Base-by-base conservation (phyloP, 2,888 invertebrate species). In the Hemistola chrysoprasaria region DNA sequence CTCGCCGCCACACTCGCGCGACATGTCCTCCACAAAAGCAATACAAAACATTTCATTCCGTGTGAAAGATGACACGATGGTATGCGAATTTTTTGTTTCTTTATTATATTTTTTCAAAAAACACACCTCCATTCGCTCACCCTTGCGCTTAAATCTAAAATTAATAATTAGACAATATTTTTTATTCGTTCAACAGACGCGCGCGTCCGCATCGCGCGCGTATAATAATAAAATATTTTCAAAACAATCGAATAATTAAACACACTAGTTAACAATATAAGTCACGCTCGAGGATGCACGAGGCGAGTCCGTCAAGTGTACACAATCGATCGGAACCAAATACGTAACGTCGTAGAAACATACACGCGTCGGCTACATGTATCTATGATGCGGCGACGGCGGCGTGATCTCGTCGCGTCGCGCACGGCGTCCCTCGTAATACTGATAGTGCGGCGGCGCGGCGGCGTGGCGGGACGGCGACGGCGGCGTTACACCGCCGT, bases 401-500 rank as follows among this genome's bases (percentile, higher is more conserved):
- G 71, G 77, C 77, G 71, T 65, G 56, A 63, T 64, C 65, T 63
- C 63, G 62, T 28, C 57, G 69, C 60, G 60, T 53, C 59, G 58
- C 51, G 57, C 53, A 58, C 52, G 56, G 55, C 59, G 56, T 56
- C 55, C 57, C 51, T 56, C 58, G 57, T 70, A 69, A 67, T 68
- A 68, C 67, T 67, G 67, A 63, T 58, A 58, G 57, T 52, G 54
- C 33, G 50, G 50, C 41, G 56, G 30, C 46, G 53, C 21, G 29
- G 46, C 16, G 47, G 35, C 30, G 40, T 27, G 38, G 36, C 22
- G 39, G 47, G 34, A 38, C 36, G 39, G 41, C 49, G 51, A 41
- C 49, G 41, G 48, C 51, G 55, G 46, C 45, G 75, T 78, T 96
- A 97, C 83, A 97, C 97, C 80, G 97, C 97, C 67, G 97, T 97